Percentiles rank a stretch among this genome's conserved stretches.
Conservation (phyloP, 2,797 vertebrate species). For the Capromys pilorides region DNA sequence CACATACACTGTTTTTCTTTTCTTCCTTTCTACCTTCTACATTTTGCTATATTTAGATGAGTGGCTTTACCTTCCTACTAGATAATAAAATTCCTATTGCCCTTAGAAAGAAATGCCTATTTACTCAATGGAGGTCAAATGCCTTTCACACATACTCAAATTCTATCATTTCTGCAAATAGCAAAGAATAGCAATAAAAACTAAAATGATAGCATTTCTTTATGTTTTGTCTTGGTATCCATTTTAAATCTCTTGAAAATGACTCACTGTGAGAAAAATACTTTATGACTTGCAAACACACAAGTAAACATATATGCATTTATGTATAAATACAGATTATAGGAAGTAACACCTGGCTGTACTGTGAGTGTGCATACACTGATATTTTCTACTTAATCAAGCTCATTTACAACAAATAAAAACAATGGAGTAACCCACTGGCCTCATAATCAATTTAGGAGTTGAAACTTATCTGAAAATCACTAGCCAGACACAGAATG, state of each 20-base stretch:
- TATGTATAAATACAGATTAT: not conserved
- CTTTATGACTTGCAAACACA: not conserved
- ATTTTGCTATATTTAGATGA: conserved; percentile 24
- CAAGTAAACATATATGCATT: not conserved
- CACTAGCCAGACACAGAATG: not conserved
- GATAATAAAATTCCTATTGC: not conserved
- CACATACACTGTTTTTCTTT: not conserved
- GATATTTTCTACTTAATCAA: not conserved
- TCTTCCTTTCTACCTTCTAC: not conserved
- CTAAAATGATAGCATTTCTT: not conserved
- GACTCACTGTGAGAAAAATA: conserved; percentile 12
- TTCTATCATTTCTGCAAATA: not conserved
- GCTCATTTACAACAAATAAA: conserved; percentile 33
- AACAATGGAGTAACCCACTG: not conserved
- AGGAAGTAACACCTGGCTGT: not conserved
- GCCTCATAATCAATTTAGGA: not conserved
- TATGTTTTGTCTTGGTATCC: not conserved
- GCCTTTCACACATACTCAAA: conserved; percentile 46
- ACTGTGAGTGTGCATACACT: not conserved
- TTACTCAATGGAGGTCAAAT: not conserved
- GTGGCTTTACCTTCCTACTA: not conserved
- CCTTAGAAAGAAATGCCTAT: not conserved
- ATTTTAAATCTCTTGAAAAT: conserved; percentile 37
- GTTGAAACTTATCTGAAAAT: conserved; percentile 7
- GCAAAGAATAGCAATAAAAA: conserved; percentile 18